Evolutionary conservation across 1,140 invertebrate species (phyloP), one percentile per base, ranked within the genome.

Genomic region (Meteorus sp.): DNA sequence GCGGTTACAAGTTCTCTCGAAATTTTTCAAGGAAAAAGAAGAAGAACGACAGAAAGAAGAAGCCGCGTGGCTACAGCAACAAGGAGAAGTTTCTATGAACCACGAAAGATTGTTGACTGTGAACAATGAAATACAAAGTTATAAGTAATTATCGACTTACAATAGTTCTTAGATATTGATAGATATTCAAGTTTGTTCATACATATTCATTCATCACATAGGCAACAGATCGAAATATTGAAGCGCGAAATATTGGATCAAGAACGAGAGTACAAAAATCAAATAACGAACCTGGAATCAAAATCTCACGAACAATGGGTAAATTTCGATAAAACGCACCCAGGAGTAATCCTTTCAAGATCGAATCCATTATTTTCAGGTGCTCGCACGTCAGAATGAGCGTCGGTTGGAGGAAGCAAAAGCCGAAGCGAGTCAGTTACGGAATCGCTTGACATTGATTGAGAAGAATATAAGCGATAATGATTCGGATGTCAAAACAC

Each of bases 11-110:
- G 92, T 95, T 4, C 78, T 95, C 27, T 88, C 89, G 0, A 89
- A 88, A 67, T 94, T 94, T 71, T 95, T 95, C 77, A 89, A 93
- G 69, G 91, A 94, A 61, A 90, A 92, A 69, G 93, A 95, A 79
- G 83, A 86, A 15, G 88, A 94, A 74, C 78, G 93, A 20, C 86
- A 93, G 73, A 93, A 91, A 62, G 91, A 95, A 73, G 92, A 94
- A 79, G 84, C 89, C 11, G 75, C 91, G 56, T 92, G 88, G 85
- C 78, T 91, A 37, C 88, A 92, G 68, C 92, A 92, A 69, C 88
- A 93, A 75, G 90, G 90, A 19, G 90, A 92, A 78, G 89, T 89
- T 60, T 83, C 85, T 35, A 89, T 88, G 23, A 90, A 89, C 0
- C 85, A 88, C 41, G 89, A 92, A 77, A 87, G 87, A 72, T 85